phyloP scores from a whole-genome alignment of 2,797 vertebrate genomes.

The Dromococcyx pavoninus region DNA sequence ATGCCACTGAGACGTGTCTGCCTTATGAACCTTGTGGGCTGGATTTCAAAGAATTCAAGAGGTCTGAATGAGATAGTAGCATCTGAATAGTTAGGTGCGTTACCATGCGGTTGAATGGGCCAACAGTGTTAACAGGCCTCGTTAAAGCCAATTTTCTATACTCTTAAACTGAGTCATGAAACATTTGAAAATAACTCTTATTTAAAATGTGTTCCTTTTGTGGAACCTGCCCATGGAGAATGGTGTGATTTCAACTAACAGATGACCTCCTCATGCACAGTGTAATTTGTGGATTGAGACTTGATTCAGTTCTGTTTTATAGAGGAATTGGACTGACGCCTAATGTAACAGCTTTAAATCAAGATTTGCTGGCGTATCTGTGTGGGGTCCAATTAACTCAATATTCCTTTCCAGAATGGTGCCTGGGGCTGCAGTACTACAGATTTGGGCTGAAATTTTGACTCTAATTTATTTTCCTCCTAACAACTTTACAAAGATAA shows the following conservation, averaged over 20 bases:
- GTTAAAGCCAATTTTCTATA: not conserved
- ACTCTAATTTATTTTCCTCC: not conserved
- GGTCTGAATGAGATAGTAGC: not conserved
- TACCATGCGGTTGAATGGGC: not conserved
- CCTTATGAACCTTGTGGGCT: accelerated
- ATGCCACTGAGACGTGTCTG: not conserved
- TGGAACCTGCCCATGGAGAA: not conserved
- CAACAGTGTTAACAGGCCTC: not conserved
- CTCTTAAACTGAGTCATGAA: not conserved
- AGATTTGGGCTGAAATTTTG: conserved; percentile 4
- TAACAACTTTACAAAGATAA: not conserved
- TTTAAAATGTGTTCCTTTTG: not conserved
- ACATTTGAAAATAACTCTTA: not conserved
- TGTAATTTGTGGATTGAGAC: not conserved
- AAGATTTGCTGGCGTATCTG: not conserved
- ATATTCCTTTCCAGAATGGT: not conserved
- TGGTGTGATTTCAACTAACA: not conserved
- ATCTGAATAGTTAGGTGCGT: not conserved
- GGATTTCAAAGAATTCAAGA: not conserved
- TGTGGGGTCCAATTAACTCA: conserved; percentile 9
- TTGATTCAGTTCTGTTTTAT: not conserved
- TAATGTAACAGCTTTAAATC: conserved; percentile 8
- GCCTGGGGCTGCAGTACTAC: not conserved
- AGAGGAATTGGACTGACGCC: not conserved
- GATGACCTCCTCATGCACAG: not conserved